Evolutionary conservation across 2,113 vertebrate species (phyloP), one percentile per base, ranked within the genome.

Genomic region (Rhinogobius similis): DNA sequence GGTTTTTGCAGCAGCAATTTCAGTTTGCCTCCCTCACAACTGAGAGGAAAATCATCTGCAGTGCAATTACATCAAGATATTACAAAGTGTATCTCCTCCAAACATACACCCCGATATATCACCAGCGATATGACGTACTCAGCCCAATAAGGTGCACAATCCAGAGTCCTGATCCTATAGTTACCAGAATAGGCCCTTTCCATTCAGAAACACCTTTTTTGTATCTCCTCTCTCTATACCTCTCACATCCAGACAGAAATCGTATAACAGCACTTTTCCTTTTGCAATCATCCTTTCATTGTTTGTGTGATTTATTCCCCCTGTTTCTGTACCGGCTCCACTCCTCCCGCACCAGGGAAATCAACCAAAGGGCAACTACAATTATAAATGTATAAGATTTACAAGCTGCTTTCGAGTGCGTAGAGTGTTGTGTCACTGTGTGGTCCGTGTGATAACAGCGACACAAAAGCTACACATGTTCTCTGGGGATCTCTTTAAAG

Each of bases 321-420:
- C 65, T 13, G 72, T 75, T 86, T 73, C 74, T 72, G 38, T 76
- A 66, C 16, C 44, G 62, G 36, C 65, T 78, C 69, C 6, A 46
- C 46, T 23, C 23, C 53, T 58, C 55, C 66, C 36, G 59, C 82
- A 73, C 68, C 36, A 1, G 81, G 82, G 84, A 90, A 86, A 89
- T 88, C 80, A 81, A 73, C 66, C 53, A 68, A 86, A 83, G 80
- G 70, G 72, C 41, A 82, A 79, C 77, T 74, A 82, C 84, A 88
- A 85, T 86, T 87, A 61, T 61, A 87, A 81, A 83, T 77, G 82
- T 77, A 86, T 74, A 76, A 76, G 81, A 87, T 86, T 83, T 83
- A 85, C 78, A 83, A 85, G 84, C 71, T 64, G 67, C 2, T 10
- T 26, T n/a, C 77, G 76, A 70, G n/a, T n/a, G n/a, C n/a, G n/a